These are phyloP conservation scores for Brenthis hecate DNA, from an alignment of 2,888 invertebrate genomes.

Conservation along the genomic window DNA sequence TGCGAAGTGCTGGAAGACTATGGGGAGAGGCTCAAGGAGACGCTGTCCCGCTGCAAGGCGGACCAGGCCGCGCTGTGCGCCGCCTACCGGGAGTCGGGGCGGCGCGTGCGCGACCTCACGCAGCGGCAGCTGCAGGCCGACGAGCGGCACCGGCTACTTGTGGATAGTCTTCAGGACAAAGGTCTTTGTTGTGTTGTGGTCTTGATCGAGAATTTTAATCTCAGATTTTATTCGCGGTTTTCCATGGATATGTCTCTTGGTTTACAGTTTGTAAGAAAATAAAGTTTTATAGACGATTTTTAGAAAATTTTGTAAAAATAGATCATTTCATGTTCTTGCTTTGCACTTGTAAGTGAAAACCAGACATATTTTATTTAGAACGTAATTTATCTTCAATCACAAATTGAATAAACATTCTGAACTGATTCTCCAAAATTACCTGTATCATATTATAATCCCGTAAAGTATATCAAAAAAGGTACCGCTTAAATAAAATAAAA, in stretches of 20 bases:
- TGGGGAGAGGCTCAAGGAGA: conserved; percentile 54
- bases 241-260: background rate
- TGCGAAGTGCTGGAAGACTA: conserved; percentile 61
- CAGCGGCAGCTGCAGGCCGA: conserved; percentile 40
- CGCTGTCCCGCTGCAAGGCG: conserved; percentile 54
- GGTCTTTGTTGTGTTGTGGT: conserved; percentile 34
- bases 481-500: too few relatives aligned
- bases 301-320: too few relatives aligned
- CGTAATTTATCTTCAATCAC: too few relatives aligned
- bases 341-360: too few relatives aligned
- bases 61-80: conserved; percentile 58
- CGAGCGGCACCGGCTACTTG: conserved; percentile 34
- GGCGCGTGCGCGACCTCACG: conserved; percentile 46
- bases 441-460: too few relatives aligned
- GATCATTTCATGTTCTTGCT: too few relatives aligned
- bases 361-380: too few relatives aligned
- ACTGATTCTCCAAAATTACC: too few relatives aligned
- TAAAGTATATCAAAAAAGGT: too few relatives aligned
- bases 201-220: background rate
- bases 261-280: background rate
- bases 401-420: too few relatives aligned
- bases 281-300: too few relatives aligned
- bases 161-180: conserved; percentile 43
- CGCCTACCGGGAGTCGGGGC: conserved; percentile 54
- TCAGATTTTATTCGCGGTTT: too few relatives aligned